Base-by-base conservation (phyloP, 2,888 invertebrate species). In the Mycalesis mineus region DNA sequence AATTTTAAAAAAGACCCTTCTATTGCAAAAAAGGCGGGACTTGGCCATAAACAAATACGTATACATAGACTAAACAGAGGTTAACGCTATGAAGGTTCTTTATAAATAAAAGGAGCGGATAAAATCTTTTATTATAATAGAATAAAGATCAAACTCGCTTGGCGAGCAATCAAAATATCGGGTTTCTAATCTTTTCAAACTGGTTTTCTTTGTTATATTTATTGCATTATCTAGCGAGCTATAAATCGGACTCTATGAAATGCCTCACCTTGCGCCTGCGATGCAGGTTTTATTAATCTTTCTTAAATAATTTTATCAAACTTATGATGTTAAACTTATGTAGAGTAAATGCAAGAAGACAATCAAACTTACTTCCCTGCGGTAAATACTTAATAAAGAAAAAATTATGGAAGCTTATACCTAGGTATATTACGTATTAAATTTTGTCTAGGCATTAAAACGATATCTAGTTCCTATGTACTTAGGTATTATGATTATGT, bases 1-100 rank as follows among this genome's bases (percentile, higher is more conserved):
- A 64, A 66, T 63, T 68, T 65, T 60, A 59, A 63, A n/a, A 47
- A 62, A 39, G 57, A 57, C 44, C 56, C 45, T 44, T 50, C 50
- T 50, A 52, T 42, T 44, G 8, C 39, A 53, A 41, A 57, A 51
- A 61, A 57, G 58, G 55, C 58, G 58, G 58, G 55, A 29, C 55
- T 39, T 36, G 6, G 33, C 22, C 47, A 55, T 54, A 47, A 40
- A 40, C n/a, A 44, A 52, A 33, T 42, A 53, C 36, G 31, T 47
- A 15, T n/a, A 33, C 15, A 36, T 33, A 33, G 15, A 31, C 11
- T 13, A 2, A 28, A 33, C 29, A 49, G 22, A 49, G 22, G 39
- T 28, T 28, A 29, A 28, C 8, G 39, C 7, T 9, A 29, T 50
- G 28, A 39, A 29, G 29, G 50, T 41, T 28, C 50, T 40, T 51